Evolutionary conservation across 2,888 invertebrate species (phyloP).

Genomic region (Euplexia lucipara): DNA sequence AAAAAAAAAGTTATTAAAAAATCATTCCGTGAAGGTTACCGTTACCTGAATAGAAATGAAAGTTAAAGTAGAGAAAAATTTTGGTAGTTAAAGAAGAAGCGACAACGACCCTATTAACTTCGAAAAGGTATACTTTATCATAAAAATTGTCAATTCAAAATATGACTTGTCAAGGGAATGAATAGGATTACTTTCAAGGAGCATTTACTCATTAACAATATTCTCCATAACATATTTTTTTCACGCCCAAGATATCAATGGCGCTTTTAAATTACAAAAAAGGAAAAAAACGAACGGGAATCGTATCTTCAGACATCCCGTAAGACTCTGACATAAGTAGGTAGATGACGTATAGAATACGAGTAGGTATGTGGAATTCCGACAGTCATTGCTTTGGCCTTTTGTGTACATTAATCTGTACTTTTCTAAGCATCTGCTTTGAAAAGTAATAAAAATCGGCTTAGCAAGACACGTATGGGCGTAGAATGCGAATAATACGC

Average conservation of each 20-base stretch:
- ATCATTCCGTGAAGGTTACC: no score
- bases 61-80: no score
- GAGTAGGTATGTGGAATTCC: slow-evolving; percentile 65
- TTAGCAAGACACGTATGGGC: slow-evolving; percentile 82
- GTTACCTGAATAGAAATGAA: no score
- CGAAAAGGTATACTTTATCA: neutral
- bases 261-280: slow-evolving; percentile 34
- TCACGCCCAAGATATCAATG: slow-evolving; percentile 43
- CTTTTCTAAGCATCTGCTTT: slow-evolving; percentile 81
- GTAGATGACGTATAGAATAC: slow-evolving; percentile 44
- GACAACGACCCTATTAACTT: neutral
- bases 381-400: slow-evolving; percentile 75
- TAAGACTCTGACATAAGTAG: slow-evolving; percentile 46
- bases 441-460: slow-evolving; percentile 89
- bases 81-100: no score
- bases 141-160: slow-evolving; percentile 6
- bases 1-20: no score
- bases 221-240: slow-evolving; percentile 8
- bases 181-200: slow-evolving; percentile 35
- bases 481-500: slow-evolving; percentile 78
- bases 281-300: slow-evolving; percentile 30
- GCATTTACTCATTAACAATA: slow-evolving; percentile 15
- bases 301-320: slow-evolving; percentile 53
- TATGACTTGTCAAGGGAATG: neutral
- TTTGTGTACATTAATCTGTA: slow-evolving; percentile 82